These are phyloP conservation scores for Euleptes europaea DNA, from an alignment of 2,113 vertebrate genomes.

Conservation along the genomic window DNA sequence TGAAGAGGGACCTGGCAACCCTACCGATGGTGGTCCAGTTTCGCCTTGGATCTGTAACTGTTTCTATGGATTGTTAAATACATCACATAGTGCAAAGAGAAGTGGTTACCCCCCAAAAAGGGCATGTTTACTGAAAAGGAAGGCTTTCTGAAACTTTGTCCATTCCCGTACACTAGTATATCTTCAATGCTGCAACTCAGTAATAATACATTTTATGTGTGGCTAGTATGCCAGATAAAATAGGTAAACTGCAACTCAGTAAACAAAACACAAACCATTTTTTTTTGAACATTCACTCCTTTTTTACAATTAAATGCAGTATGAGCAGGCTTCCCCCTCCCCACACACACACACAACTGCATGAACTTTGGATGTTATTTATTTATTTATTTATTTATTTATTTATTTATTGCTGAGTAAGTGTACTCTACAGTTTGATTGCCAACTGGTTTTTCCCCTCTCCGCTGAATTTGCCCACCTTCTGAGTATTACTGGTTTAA, in stretches of 20 bases:
- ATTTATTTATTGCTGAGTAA: neutral
- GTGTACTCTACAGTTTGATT: neutral
- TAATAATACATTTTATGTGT: too few relatives aligned
- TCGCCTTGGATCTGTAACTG: neutral
- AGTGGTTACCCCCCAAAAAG: neutral
- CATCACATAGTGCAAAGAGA: neutral
- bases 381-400: too few relatives aligned
- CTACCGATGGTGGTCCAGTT: too few relatives aligned
- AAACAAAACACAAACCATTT: neutral
- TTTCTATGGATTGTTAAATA: neutral
- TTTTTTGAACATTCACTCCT: neutral
- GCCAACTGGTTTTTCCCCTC: neutral
- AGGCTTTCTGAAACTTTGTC: neutral
- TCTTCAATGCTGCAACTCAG: neutral
- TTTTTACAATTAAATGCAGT: neutral
- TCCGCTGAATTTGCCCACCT: too few relatives aligned
- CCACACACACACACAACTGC: neutral
- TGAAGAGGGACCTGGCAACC: too few relatives aligned
- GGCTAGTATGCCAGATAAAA: too few relatives aligned
- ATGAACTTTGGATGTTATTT: too few relatives aligned
- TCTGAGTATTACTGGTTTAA: too few relatives aligned
- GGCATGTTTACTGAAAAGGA: neutral
- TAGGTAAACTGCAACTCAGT: too few relatives aligned
- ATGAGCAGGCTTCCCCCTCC: neutral
- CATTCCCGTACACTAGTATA: neutral